Evolutionary conservation across 2,888 invertebrate genomes (phyloP).

Genomic region (Stegana nigrithorax): DNA sequence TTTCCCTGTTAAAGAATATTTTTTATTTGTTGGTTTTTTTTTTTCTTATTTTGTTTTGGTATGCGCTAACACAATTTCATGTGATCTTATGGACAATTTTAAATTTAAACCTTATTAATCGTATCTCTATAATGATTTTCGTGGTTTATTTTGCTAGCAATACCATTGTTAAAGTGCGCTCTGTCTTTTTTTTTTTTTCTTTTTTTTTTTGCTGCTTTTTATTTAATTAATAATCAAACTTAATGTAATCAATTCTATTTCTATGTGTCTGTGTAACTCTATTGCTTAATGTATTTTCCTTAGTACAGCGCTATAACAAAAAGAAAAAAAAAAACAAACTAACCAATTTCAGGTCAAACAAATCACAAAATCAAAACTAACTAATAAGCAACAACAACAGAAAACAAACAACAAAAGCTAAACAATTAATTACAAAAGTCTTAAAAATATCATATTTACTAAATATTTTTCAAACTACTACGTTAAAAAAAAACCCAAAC

Average conservation of each 20-base stretch:
- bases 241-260: conserved; percentile 5
- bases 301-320: conserved; percentile 12
- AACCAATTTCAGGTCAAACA: conserved; percentile 14
- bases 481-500: too few relatives aligned
- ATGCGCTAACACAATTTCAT: too few relatives aligned
- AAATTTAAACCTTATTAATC: too few relatives aligned
- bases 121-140: too few relatives aligned
- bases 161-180: too few relatives aligned
- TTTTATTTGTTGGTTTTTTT: too few relatives aligned
- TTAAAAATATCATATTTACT: too few relatives aligned
- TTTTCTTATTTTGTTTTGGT: neutral
- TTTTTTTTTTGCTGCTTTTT: neutral
- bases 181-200: neutral
- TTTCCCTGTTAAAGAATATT: too few relatives aligned
- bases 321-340: conserved; percentile 3
- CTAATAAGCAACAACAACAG: conserved; percentile 7
- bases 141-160: too few relatives aligned
- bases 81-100: too few relatives aligned
- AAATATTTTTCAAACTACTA: too few relatives aligned
- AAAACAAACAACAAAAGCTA: conserved; percentile 1
- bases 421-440: too few relatives aligned
- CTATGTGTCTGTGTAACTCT: conserved; percentile 14
- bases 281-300: conserved; percentile 5
- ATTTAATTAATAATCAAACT: neutral
- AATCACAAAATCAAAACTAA: conserved; percentile 21